These are phyloP conservation scores for Acyrthosiphon pisum DNA, from an alignment of 1,140 invertebrate species.

Conservation along the genomic window DNA sequence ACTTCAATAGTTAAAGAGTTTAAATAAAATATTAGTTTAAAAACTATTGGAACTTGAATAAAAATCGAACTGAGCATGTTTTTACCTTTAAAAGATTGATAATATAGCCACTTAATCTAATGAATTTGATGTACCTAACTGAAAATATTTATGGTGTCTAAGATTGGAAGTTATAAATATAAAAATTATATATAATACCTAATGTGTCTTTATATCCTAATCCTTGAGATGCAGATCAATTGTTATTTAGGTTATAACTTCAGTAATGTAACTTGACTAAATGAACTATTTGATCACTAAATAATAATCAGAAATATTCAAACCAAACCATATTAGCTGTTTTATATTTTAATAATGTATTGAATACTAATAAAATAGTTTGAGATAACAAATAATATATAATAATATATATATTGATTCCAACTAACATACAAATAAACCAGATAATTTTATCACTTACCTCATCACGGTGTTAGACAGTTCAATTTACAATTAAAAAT, in stretches of 20 bases:
- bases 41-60: too few species aligned
- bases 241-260: neutral
- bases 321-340: neutral
- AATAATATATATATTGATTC: neutral
- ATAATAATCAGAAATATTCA: neutral
- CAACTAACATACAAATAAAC: neutral
- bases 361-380: neutral
- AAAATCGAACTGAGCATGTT: too few species aligned
- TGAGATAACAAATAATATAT: neutral
- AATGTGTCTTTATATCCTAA: neutral
- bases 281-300: neutral
- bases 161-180: neutral
- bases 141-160: neutral
- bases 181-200: neutral
- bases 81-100: too few species aligned
- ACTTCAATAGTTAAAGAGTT: too few species aligned
- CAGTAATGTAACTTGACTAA: neutral
- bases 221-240: neutral
- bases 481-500: neutral
- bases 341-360: neutral
- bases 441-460: slow-evolving; percentile 32
- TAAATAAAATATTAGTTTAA: too few species aligned
- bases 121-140: neutral
- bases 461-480: neutral
- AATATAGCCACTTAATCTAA: too few species aligned